Evolutionary conservation across 2,797 vertebrate species (phyloP).

Genomic region (Sitta carolinensis): DNA sequence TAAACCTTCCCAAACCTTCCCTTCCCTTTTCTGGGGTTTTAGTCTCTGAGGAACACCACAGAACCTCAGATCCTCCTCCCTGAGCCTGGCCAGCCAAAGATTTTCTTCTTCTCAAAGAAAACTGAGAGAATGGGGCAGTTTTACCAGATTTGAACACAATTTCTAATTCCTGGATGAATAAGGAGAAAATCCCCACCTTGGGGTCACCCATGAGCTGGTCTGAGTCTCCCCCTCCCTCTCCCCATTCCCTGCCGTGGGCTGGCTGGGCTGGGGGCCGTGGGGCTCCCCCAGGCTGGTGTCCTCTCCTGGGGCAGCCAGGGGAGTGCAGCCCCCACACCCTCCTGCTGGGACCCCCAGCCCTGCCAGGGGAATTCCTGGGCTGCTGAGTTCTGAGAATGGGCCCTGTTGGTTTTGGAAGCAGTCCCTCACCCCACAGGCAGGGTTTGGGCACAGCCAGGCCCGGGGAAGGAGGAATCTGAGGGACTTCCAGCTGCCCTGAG

Average conservation of each 20-base stretch:
- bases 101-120: not conserved
- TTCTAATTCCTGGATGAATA: not conserved
- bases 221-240: not conserved
- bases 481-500: not conserved
- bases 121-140: not conserved
- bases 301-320: too few relatives aligned
- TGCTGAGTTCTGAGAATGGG: not conserved
- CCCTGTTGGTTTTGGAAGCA: not conserved
- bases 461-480: not conserved
- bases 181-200: not conserved
- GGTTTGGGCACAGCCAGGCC: accelerated
- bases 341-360: not conserved
- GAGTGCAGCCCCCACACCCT: too few relatives aligned
- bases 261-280: not conserved
- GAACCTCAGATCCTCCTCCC: not conserved
- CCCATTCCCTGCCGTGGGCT: not conserved
- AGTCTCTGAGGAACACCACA: not conserved
- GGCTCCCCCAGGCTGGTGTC: not conserved
- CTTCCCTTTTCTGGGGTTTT: not conserved
- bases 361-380: constrained; percentile 26
- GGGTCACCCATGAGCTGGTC: not conserved
- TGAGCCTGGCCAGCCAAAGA: not conserved
- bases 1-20: not conserved
- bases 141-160: not conserved
- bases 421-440: not conserved